These are phyloP conservation scores for Trichosurus vulpecula DNA, from an alignment of 2,797 vertebrate genomes.

Conservation along the genomic window DNA sequence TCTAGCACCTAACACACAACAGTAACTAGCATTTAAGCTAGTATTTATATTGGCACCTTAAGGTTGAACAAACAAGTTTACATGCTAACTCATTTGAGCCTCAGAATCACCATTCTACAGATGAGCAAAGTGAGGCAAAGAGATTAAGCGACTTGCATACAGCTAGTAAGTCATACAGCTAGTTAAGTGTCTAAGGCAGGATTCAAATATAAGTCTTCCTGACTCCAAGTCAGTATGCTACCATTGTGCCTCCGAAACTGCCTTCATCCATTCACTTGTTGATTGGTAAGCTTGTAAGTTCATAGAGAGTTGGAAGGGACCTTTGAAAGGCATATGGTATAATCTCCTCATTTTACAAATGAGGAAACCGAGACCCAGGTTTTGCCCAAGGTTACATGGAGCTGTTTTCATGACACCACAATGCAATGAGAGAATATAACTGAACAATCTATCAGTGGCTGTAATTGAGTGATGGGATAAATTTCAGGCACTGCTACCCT, in stretches of 20 bases:
- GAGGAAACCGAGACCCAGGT: neutral
- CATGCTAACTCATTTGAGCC: neutral
- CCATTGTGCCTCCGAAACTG: neutral
- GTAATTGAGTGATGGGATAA: slow-evolving; percentile 9
- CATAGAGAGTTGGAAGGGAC: neutral
- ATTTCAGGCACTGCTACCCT: neutral
- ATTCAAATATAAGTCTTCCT: neutral
- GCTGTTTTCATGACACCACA: neutral
- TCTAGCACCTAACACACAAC: neutral
- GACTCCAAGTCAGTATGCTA: neutral
- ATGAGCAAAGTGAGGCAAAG: neutral
- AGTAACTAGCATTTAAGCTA: neutral
- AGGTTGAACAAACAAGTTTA: neutral
- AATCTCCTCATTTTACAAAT: neutral
- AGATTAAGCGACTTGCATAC: neutral
- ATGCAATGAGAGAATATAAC: neutral
- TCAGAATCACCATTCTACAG: neutral
- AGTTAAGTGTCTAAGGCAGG: neutral
- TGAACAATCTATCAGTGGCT: neutral
- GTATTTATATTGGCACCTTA: neutral
- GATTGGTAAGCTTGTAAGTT: neutral
- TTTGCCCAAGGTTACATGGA: neutral
- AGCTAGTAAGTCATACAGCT: neutral
- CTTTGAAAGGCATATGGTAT: neutral
- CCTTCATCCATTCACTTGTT: neutral